A percentile compares a stretch with the other conserved stretches of the same genome.
phyloP scores from a whole-genome alignment of 1,140 invertebrate species.

The Chionoecetes opilio region DNA sequence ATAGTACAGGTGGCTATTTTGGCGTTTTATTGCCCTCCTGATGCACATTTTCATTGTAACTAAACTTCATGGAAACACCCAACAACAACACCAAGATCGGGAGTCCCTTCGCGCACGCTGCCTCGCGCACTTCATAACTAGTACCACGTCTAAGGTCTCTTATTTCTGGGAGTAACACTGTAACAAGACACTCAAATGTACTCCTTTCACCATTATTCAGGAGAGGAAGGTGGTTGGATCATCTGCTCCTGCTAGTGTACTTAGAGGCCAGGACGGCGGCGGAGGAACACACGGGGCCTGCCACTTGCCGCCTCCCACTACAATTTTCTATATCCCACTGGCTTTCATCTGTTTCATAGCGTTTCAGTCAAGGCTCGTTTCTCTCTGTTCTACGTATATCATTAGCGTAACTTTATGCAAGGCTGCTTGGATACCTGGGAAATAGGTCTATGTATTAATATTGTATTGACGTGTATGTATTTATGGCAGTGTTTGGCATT shows the following conservation, averaged over 20 bases:
- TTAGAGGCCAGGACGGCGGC: conserved; percentile 39
- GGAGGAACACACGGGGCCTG: conserved; percentile 61
- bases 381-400: background rate
- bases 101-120: conserved; percentile 43
- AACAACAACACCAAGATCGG: conserved; percentile 52
- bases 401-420: conserved; percentile 50
- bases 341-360: background rate
- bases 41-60: conserved; percentile 81
- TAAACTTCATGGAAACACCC: conserved; percentile 80
- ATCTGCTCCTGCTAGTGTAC: background rate
- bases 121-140: conserved; percentile 64
- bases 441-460: background rate
- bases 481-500: background rate
- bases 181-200: background rate
- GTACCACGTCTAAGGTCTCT: conserved; percentile 39
- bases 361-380: conserved; percentile 2
- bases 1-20: conserved; percentile 81
- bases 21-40: conserved; percentile 81
- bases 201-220: background rate
- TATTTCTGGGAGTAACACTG: background rate
- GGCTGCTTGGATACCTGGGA: background rate
- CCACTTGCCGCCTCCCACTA: conserved; percentile 23
- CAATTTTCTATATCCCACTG: background rate
- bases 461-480: conserved; percentile 11
- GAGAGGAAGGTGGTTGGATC: conserved; percentile 2